phyloP scores from a whole-genome alignment of 2,888 invertebrate genomes.

The Leptinotarsa rubiginosa region DNA sequence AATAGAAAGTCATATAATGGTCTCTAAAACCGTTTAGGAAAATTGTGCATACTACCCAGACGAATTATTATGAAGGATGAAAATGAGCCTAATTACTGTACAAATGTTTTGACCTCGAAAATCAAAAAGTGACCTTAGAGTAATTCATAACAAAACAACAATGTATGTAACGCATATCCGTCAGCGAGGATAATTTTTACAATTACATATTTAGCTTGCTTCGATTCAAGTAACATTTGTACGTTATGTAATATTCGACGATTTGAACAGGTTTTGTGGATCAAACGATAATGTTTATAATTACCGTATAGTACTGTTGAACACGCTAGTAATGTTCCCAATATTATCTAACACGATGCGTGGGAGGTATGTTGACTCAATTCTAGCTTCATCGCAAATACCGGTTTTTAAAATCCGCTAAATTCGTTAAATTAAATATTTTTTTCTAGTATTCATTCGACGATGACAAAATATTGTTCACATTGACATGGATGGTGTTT shows the following conservation, averaged over 20 bases:
- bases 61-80: slow-evolving; percentile 42
- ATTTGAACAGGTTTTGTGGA: slow-evolving; percentile 36
- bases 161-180: slow-evolving; percentile 39
- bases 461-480: too few relatives aligned
- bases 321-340: background rate
- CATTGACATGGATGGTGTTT: too few relatives aligned
- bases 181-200: slow-evolving; percentile 42
- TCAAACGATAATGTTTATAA: slow-evolving; percentile 34
- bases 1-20: background rate
- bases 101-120: slow-evolving; percentile 50
- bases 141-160: slow-evolving; percentile 36
- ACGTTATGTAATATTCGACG: slow-evolving; percentile 33
- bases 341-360: background rate
- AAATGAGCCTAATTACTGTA: slow-evolving; percentile 47
- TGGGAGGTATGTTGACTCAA: too few relatives aligned
- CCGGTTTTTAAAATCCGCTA: too few relatives aligned
- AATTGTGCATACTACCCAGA: slow-evolving; percentile 25
- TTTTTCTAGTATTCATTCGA: too few relatives aligned
- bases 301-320: slow-evolving; percentile 24
- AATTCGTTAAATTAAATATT: too few relatives aligned
- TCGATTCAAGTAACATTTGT: slow-evolving; percentile 37
- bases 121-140: slow-evolving; percentile 48
- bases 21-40: background rate
- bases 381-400: too few relatives aligned
- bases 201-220: slow-evolving; percentile 40